Percentiles rank a stretch among this genome's conserved stretches.
Evolutionary conservation across 2,797 vertebrate species (phyloP).

Genomic region (Sylvia borin): DNA sequence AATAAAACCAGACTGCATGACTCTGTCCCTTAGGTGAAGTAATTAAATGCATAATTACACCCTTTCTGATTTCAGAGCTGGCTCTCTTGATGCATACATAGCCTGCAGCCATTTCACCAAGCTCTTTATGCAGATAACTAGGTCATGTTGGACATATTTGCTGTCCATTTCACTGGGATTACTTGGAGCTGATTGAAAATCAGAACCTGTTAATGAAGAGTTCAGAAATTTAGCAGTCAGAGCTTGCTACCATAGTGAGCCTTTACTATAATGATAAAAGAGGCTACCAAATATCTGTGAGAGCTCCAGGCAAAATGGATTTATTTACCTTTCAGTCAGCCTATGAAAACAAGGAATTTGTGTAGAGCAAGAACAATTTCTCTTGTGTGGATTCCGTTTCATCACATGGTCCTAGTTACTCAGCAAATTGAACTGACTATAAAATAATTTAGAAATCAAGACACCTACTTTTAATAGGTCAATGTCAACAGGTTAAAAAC

Average conservation of each 20-base stretch:
- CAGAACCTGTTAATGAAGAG: not conserved
- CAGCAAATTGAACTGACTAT: not conserved
- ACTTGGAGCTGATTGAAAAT: not conserved
- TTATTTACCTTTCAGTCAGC: not conserved
- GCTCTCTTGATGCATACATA: not conserved
- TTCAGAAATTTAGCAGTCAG: not conserved
- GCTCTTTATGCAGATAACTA: not conserved
- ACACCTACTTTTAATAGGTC: not conserved
- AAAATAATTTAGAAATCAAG: not conserved
- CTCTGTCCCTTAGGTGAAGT: not conserved
- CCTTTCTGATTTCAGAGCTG: not conserved
- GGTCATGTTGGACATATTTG: not conserved
- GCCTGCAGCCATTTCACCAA: not conserved
- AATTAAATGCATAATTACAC: conserved; percentile 38
- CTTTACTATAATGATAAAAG: not conserved
- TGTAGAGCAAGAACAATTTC: not conserved
- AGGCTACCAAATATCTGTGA: not conserved
- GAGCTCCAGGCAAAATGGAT: not conserved
- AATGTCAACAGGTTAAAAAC: not conserved
- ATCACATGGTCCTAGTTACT: not conserved
- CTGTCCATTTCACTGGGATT: not conserved
- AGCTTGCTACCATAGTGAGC: not conserved
- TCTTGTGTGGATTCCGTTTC: not conserved
- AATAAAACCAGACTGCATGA: not conserved
- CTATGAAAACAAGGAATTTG: not conserved